These are phyloP conservation scores for Poecilia wingei DNA, from an alignment of 2,797 vertebrate genomes.

Conservation along the genomic window DNA sequence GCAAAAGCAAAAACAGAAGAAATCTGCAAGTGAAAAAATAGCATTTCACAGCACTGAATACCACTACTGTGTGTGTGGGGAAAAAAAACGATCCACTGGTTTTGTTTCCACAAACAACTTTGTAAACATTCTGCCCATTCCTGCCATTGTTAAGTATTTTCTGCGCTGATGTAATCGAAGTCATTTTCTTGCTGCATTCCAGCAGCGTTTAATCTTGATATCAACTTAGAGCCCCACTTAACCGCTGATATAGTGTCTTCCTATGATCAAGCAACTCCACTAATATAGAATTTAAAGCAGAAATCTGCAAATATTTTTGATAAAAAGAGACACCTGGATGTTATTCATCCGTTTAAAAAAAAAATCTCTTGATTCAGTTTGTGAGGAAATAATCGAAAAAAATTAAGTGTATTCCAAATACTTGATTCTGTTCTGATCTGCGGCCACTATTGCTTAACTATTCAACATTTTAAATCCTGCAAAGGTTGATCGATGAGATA, in stretches of 20 bases:
- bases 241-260: not conserved
- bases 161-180: not conserved
- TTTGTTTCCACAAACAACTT: not conserved
- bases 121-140: not conserved
- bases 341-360: not conserved
- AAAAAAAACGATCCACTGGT: not conserved
- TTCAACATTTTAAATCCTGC: not conserved
- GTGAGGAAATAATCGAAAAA: not conserved
- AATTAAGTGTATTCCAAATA: not conserved
- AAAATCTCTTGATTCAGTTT: not conserved
- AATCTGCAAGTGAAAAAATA: not conserved
- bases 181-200: conserved; percentile 5
- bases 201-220: not conserved
- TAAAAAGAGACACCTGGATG: not conserved
- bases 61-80: too few species aligned
- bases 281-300: not conserved
- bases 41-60: too few species aligned
- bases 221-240: conserved; percentile 2
- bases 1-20: not conserved
- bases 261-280: not conserved
- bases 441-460: too few species aligned
- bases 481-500: conserved; percentile 31
- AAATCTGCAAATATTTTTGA: not conserved
- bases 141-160: not conserved
- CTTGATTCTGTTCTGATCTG: not conserved